These are phyloP conservation scores for Danio aesculapii DNA, from an alignment of 2,797 vertebrate species.

Conservation along the genomic window DNA sequence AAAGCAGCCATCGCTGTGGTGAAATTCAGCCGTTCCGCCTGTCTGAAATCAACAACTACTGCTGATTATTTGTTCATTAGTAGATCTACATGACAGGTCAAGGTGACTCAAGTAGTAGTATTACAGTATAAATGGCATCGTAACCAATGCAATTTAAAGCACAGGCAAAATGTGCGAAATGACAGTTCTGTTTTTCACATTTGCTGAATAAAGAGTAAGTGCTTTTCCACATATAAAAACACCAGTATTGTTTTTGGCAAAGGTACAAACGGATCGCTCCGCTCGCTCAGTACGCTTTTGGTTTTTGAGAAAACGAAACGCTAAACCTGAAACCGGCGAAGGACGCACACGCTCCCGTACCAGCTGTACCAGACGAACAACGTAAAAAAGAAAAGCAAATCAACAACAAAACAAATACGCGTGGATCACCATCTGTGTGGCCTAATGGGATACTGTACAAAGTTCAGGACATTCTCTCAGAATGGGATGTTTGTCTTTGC, in stretches of 20 bases:
- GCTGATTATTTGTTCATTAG: slow-evolving; percentile 65
- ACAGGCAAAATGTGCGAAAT: slow-evolving; percentile 58
- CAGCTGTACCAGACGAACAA: slow-evolving; percentile 74
- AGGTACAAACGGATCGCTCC: slow-evolving; percentile 61
- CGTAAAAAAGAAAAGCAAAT: slow-evolving; percentile 67
- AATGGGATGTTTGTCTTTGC: slow-evolving; percentile 93
- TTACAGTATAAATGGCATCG: slow-evolving; percentile 63
- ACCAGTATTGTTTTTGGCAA: slow-evolving; percentile 75
- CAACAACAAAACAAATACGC: slow-evolving; percentile 71
- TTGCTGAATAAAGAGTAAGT: slow-evolving; percentile 72
- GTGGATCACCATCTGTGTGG: slow-evolving; percentile 85
- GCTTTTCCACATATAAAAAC: slow-evolving; percentile 75
- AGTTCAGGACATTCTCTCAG: slow-evolving; percentile 93
- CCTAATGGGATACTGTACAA: slow-evolving; percentile 86
- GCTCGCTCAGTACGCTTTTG: slow-evolving; percentile 55
- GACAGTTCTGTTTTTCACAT: slow-evolving; percentile 51
- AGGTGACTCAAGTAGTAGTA: slow-evolving; percentile 65
- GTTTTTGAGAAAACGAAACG: slow-evolving; percentile 15
- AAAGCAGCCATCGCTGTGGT: slow-evolving; percentile 68
- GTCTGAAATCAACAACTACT: slow-evolving; percentile 62
- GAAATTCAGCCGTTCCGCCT: slow-evolving; percentile 48
- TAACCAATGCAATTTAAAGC: slow-evolving; percentile 70
- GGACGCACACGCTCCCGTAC: slow-evolving; percentile 60
- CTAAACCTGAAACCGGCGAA: slow-evolving; percentile 37
- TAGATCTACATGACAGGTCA: slow-evolving; percentile 60